phyloP scores from a whole-genome alignment of 2,888 invertebrate genomes.

The Aphidius colemani region DNA sequence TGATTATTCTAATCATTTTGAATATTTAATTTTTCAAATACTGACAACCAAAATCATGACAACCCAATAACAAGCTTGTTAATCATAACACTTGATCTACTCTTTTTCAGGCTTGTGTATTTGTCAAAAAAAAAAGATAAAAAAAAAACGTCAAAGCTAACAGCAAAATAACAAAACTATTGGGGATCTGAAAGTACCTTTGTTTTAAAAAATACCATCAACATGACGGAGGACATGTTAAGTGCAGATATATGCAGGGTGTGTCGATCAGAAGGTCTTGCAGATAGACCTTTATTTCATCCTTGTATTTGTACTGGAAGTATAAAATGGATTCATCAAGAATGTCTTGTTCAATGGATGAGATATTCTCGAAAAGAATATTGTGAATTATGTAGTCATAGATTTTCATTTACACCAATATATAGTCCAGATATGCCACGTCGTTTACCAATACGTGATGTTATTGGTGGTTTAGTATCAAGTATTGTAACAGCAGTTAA shows the following conservation, averaged over 20 bases:
- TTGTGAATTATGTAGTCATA: conserved; percentile 96
- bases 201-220: conserved; percentile 23
- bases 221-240: conserved; percentile 64
- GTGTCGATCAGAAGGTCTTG: conserved; percentile 91
- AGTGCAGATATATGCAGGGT: conserved; percentile 95
- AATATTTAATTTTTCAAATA: neutral
- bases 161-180: no score
- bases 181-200: no score
- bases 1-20: conserved; percentile 9
- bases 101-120: no score
- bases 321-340: conserved; percentile 99
- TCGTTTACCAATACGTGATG: conserved; percentile 88
- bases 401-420: conserved; percentile 97
- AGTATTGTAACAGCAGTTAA: conserved; percentile 91
- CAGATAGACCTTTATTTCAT: conserved; percentile 93
- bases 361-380: conserved; percentile 98
- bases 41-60: neutral
- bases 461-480: conserved; percentile 85
- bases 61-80: no score
- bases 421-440: conserved; percentile 99
- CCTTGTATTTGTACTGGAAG: conserved; percentile 99
- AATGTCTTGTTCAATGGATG: conserved; percentile 98
- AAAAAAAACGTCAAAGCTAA: no score
- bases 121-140: no score
- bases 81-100: no score